Conservation (phyloP, 2,113 vertebrate species). For the Elephantulus edwardii region DNA sequence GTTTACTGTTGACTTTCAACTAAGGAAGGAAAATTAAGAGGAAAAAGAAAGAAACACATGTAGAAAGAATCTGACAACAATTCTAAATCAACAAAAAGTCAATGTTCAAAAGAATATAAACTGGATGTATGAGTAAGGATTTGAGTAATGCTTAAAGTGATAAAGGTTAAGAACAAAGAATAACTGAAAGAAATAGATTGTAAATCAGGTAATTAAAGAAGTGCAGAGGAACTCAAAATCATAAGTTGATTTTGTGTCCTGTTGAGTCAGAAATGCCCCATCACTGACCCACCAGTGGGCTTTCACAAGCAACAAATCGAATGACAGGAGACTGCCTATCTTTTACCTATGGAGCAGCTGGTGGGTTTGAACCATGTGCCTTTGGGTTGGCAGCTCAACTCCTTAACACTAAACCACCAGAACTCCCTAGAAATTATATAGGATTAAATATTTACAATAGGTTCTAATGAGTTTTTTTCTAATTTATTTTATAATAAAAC, state of each 20-base stretch:
- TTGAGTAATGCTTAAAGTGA: neutral
- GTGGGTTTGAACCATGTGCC: no score
- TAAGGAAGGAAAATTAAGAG: neutral
- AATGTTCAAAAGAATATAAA: neutral
- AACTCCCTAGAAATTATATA: no score
- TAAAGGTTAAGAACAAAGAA: neutral
- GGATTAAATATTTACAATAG: neutral
- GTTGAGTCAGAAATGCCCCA: no score
- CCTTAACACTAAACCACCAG: no score
- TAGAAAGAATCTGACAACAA: neutral
- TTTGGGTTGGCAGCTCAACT: no score
- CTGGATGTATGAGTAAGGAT: neutral
- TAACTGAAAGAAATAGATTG: accelerated
- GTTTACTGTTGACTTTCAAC: neutral
- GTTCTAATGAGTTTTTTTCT: neutral
- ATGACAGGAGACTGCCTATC: no score
- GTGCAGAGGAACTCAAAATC: neutral
- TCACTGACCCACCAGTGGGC: no score
- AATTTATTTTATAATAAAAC: neutral
- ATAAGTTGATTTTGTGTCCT: no score
- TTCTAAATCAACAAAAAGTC: neutral
- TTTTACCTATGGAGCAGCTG: no score
- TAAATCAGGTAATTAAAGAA: neutral
- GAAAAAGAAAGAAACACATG: neutral
- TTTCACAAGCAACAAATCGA: no score